Evolutionary conservation across 2,888 invertebrate species (phyloP).

Genomic region (Amaurobius ferox): DNA sequence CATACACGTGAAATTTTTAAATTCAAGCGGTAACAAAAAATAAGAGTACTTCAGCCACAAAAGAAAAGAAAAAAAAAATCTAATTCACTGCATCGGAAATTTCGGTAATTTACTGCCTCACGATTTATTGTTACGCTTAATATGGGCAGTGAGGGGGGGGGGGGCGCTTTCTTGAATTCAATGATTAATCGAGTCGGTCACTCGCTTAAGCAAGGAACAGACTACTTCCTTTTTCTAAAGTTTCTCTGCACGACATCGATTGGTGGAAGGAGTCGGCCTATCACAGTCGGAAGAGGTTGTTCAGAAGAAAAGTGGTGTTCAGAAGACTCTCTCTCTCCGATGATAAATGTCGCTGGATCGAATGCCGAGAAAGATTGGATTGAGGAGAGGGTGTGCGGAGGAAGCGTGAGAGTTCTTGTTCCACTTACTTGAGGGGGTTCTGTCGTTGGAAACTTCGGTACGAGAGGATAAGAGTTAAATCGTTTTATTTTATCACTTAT

Average conservation of each 20-base stretch:
- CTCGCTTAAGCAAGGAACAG: neutral
- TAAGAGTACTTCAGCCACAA: no score
- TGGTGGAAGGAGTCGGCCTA: conserved; percentile 57
- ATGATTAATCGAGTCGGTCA: conserved; percentile 50
- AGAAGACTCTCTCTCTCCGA: neutral
- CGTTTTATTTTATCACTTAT: no score
- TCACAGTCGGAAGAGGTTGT: conserved; percentile 11
- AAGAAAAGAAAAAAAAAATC: no score
- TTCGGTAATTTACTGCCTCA: conserved; percentile 54
- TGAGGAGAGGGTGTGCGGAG: no score
- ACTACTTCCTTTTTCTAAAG: conserved; percentile 25
- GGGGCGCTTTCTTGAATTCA: conserved; percentile 56
- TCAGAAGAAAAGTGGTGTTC: neutral
- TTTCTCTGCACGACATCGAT: conserved; percentile 58
- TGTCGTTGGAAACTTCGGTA: no score
- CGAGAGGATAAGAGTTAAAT: no score
- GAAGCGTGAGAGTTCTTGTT: no score
- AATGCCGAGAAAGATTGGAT: neutral
- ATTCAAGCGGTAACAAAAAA: no score
- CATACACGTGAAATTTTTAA: no score
- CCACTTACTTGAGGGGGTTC: no score
- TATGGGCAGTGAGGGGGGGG: conserved; percentile 1
- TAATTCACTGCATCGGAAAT: conserved; percentile 24
- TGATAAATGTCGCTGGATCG: neutral
- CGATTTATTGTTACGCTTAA: conserved; percentile 67